Evolutionary conservation across 2,888 invertebrate species (phyloP).

Genomic region (Lobophora halterata): DNA sequence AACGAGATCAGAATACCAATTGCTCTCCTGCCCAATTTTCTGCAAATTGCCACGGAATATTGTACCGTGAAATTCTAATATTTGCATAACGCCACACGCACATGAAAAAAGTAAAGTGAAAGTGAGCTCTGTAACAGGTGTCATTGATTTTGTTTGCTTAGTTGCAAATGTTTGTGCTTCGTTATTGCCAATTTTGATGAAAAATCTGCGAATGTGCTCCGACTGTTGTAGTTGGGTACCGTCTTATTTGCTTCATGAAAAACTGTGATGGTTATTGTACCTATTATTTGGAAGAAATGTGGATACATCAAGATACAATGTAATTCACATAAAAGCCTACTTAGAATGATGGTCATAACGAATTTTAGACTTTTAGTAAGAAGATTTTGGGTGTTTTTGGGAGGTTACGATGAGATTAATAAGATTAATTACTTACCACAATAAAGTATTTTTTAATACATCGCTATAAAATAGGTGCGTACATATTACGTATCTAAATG

Average conservation of each 20-base stretch:
- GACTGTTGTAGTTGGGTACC: constrained; percentile 23
- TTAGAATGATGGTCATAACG: too few species aligned
- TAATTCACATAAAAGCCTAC: constrained; percentile 10
- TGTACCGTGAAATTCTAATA: constrained; percentile 63
- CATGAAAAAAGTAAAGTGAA: constrained; percentile 62
- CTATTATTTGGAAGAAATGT: constrained; percentile 10
- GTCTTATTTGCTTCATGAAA: constrained; percentile 22
- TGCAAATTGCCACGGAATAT: constrained; percentile 70
- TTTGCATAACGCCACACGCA: constrained; percentile 58
- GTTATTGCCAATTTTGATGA: constrained; percentile 38
- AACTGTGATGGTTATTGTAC: constrained; percentile 20
- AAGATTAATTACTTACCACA: too few species aligned
- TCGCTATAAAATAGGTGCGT: too few species aligned
- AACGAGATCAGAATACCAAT: constrained; percentile 75
- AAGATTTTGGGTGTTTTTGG: too few species aligned
- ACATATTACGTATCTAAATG: too few species aligned
- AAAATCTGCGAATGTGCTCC: constrained; percentile 29
- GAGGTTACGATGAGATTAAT: too few species aligned
- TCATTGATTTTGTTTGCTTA: constrained; percentile 57
- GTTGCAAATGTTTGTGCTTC: constrained; percentile 42
- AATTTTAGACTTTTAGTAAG: too few species aligned
- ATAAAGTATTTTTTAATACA: too few species aligned
- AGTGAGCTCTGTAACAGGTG: constrained; percentile 65
- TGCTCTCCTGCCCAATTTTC: constrained; percentile 70
- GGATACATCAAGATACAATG: constrained; percentile 8